These are phyloP conservation scores for Drepanosiphum platanoidis DNA, from an alignment of 2,888 invertebrate genomes.

Conservation along the genomic window DNA sequence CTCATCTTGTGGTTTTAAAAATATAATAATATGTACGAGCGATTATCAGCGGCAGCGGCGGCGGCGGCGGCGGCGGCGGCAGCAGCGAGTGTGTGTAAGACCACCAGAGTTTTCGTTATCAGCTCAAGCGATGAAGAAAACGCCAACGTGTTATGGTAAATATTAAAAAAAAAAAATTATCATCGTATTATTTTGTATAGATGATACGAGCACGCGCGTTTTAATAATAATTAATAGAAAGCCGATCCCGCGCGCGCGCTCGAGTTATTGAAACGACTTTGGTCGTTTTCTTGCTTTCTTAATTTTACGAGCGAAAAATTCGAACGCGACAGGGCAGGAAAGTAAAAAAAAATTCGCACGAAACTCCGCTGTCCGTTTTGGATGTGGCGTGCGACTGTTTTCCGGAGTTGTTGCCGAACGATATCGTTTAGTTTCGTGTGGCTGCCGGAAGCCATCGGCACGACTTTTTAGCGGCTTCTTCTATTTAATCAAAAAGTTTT, in stretches of 20 bases:
- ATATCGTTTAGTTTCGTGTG: background rate
- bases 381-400: background rate
- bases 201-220: too few species aligned
- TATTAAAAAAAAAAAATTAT: too few species aligned
- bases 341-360: background rate
- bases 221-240: background rate
- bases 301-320: too few species aligned
- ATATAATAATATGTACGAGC: constrained; percentile 7
- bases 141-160: constrained; percentile 44
- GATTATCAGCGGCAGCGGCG: constrained; percentile 12
- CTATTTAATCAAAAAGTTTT: constrained; percentile 42
- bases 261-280: background rate
- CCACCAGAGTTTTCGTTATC: background rate
- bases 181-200: too few species aligned
- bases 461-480: constrained; percentile 43
- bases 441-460: constrained; percentile 23
- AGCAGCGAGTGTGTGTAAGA: constrained; percentile 16
- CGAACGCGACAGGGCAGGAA: background rate
- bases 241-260: background rate
- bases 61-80: background rate
- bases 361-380: background rate
- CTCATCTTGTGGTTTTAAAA: constrained; percentile 44
- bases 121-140: constrained; percentile 25
- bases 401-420: too few species aligned
- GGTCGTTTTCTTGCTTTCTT: too few species aligned